phyloP scores from a whole-genome alignment of 2,888 invertebrate species.

The Macaria notata region DNA sequence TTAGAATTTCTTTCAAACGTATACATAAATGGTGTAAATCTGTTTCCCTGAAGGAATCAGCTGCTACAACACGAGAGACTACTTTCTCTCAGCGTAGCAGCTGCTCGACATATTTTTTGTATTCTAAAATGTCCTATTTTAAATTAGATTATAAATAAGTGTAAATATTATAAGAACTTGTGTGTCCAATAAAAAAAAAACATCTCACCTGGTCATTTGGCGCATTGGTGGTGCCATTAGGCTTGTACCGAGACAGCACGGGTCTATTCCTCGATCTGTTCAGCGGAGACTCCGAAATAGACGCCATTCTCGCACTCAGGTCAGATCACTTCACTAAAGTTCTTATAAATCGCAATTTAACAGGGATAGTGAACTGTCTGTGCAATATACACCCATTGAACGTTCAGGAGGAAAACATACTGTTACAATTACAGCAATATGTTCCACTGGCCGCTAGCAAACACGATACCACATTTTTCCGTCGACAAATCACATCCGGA shows the following conservation, averaged over 20 bases:
- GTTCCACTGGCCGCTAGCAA: slow-evolving; percentile 58
- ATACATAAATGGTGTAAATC: too few species aligned
- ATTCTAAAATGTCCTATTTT: too few species aligned
- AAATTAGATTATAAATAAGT: too few species aligned
- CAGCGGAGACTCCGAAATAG: slow-evolving; percentile 67
- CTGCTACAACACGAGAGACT: too few species aligned
- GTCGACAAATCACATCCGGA: slow-evolving; percentile 81
- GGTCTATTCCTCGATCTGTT: slow-evolving; percentile 68
- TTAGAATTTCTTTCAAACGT: too few species aligned
- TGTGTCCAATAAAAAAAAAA: too few species aligned
- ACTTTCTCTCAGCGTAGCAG: too few species aligned
- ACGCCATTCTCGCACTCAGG: slow-evolving; percentile 53
- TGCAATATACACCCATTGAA: slow-evolving; percentile 48
- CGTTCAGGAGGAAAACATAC: slow-evolving; percentile 70
- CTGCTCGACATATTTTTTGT: too few species aligned
- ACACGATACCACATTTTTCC: slow-evolving; percentile 77
- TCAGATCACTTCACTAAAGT: slow-evolving; percentile 31
- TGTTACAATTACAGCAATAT: slow-evolving; percentile 64
- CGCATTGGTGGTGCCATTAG: slow-evolving; percentile 34
- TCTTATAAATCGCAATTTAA: slow-evolving; percentile 26
- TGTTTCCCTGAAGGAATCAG: too few species aligned
- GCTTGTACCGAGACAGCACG: slow-evolving; percentile 71
- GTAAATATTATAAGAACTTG: too few species aligned
- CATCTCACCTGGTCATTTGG: slow-evolving; percentile 63
- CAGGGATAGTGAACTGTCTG: slow-evolving; percentile 17